phyloP scores from a whole-genome alignment of 2,113 vertebrate species.

The Junco hyemalis region DNA sequence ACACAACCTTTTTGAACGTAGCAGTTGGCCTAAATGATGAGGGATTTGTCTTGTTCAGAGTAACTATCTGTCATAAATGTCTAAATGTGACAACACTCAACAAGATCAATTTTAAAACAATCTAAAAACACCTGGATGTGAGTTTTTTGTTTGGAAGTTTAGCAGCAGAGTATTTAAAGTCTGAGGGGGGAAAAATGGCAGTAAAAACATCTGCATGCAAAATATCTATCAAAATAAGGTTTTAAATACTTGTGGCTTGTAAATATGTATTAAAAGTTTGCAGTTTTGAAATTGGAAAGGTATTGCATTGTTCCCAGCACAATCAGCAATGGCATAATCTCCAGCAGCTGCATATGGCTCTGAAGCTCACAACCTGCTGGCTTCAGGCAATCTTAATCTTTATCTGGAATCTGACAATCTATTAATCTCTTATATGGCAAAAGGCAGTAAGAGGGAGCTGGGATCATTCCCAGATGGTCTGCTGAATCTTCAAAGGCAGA shows the following conservation, averaged over 20 bases:
- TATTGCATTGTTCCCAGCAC: background rate
- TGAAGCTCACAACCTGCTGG: background rate
- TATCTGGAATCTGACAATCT: background rate
- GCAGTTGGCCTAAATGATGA: background rate
- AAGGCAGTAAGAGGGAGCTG: background rate
- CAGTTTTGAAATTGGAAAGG: background rate
- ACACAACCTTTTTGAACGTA: background rate
- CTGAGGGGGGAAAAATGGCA: background rate
- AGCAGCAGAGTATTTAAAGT: background rate
- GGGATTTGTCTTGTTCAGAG: fast-evolving
- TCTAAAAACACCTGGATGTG: background rate
- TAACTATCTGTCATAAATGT: background rate
- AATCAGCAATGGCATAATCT: background rate
- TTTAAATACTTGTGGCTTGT: background rate
- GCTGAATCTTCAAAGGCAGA: background rate
- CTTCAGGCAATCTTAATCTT: background rate
- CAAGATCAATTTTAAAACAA: background rate
- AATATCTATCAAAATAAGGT: background rate
- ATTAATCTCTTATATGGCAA: background rate
- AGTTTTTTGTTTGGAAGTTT: background rate
- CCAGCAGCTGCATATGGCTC: background rate
- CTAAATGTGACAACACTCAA: background rate
- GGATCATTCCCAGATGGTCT: background rate
- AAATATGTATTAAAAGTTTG: background rate
- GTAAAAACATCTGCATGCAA: background rate